Base-by-base conservation (phyloP, 2,888 invertebrate genomes). In the Saturnia japonica region DNA sequence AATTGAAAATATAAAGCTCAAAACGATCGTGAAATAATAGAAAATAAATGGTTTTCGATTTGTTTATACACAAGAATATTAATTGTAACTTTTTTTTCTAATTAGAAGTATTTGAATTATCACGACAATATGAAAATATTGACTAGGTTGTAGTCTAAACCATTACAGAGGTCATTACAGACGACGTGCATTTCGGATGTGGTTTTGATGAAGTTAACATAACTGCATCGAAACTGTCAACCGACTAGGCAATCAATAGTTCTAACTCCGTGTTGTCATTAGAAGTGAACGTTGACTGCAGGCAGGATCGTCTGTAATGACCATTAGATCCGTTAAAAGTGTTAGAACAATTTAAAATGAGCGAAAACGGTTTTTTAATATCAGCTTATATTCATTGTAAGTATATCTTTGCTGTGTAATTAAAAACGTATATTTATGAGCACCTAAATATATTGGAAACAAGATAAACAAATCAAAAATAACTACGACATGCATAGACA, bases 401-500 rank as follows among this genome's bases (percentile, higher is more conserved):
- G 11, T 28, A 60, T 11, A 22, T 57, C 9, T 22, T 25, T 25
- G 0, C 25, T 25, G 1, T 28, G 25, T 14, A 14, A 28, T 14
- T 14, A 8, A 40, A 40, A 40, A 64, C 64, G 12, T n/a, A n/a
- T n/a, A 64, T 64, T 64, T 64, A 7, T 40, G 14, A 60, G 11
- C 40, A 64, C n/a, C 4, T 3, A 64, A 64, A 19, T 19, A 60
- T 14, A 64, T 16, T 70, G 70, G 74, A 69, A 66, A 67, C 14
- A 68, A 68, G 47, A 19, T 51, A 71, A 71, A 47, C 16, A 68
- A 68, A 68, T 68, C 71, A 64, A 34, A 68, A 68, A 68, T 42
- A 60, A 71, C 74, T 72, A 72, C 72, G 34, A 70, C 74, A 74
- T 74, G 74, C 74, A 71, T 34, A n/a, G 34, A 34, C 68, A 70